Evolutionary conservation across 64 coral and sea anemone species (phyloP), one percentile per base, ranked within the genome.

Genomic region (Trachythela sp.): DNA sequence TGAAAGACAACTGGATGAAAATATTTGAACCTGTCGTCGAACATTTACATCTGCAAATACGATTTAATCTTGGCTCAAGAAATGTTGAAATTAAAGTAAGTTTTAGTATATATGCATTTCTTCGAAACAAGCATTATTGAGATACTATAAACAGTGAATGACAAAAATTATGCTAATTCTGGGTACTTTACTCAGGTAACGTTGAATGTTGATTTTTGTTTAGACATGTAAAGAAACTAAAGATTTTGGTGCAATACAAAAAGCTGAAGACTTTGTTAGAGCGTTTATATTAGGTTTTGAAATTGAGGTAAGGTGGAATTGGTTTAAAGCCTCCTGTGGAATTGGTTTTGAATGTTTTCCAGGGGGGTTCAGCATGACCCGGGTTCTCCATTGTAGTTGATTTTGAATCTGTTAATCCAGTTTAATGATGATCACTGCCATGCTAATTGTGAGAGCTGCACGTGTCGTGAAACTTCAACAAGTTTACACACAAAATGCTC

Each of bases 391-490:
- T 40, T n/a, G 48, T 18, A 22, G 18, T 34, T n/a, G n/a, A n/a
- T 22, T 40, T 40, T n/a, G 32, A 43, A 48, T 33, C 0, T 26
- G 8, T 2, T 39, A 42, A 54, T 40, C 38, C 80, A 84, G 94
- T 92, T 75, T 93, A 20, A 83, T 98, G 95, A 98, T 98, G 95
- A 98, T 35, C 39, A 85, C 51, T 92, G 95, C 91, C 95, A 98
- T 98, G 95, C 95, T 98, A 98, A 98, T 98, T 98, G 95, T 93
- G 95, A 98, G 95, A 85, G 92, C 64, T 86, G 85, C 29, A 24
- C 1, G 83, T 36, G 42, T 84, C 32, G 48, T 50, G 20, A 52
- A 93, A 86, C 76, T 92, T 83, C 90, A 75, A 86, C 42, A 94
- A 89, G 88, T 94, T 85, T 93, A 94, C 88, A 80, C 33, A 26